Percentiles rank a stretch among this genome's conserved stretches.
Evolutionary conservation across 2,888 invertebrate species (phyloP).

Genomic region (Synergus laeviventris): DNA sequence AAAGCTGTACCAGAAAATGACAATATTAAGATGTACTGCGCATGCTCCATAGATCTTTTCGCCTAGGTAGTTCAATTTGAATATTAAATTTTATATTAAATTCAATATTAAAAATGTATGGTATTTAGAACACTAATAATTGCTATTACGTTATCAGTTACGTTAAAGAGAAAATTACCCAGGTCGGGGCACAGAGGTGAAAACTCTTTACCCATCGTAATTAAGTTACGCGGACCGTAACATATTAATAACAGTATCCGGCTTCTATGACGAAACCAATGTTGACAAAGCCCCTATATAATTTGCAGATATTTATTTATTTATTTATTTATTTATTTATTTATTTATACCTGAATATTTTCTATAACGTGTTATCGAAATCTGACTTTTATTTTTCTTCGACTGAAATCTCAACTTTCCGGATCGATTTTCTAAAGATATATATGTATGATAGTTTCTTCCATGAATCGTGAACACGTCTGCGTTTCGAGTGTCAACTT

Average conservation of each 20-base stretch:
- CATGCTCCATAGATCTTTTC: background rate
- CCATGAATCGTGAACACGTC: constrained; percentile 31
- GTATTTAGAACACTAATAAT: background rate
- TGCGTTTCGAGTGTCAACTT: constrained; percentile 38
- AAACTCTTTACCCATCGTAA: constrained; percentile 3
- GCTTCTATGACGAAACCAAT: constrained; percentile 12
- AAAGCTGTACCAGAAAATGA: background rate
- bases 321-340: too few relatives aligned
- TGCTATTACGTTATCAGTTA: background rate
- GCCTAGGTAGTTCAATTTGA: background rate
- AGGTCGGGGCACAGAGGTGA: constrained; percentile 19
- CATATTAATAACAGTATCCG: constrained; percentile 30
- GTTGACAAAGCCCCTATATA: background rate
- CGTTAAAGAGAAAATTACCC: constrained; percentile 11
- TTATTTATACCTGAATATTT: background rate
- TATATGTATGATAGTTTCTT: constrained; percentile 17
- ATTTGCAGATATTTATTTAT: background rate
- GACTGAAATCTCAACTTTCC: constrained; percentile 31
- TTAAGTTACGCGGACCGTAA: constrained; percentile 6
- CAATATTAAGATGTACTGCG: background rate
- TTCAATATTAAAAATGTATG: background rate
- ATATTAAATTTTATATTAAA: too few relatives aligned
- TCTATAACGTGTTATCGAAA: constrained; percentile 21
- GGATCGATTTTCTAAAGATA: constrained; percentile 16
- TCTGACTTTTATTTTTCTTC: background rate